Conservation (phyloP, 2,113 vertebrate species). For the Abramis brama region DNA sequence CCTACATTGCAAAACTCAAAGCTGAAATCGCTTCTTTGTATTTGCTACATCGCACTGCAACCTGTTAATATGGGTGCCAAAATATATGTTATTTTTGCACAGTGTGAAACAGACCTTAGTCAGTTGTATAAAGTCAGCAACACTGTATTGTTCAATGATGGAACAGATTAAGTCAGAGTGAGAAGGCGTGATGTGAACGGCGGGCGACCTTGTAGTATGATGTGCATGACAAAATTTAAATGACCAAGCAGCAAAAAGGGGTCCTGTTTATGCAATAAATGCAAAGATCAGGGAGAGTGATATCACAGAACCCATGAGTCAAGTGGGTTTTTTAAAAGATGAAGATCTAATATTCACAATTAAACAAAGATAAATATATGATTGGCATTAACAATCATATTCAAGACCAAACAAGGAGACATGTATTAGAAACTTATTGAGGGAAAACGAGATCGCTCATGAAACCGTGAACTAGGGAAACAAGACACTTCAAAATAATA, state of each 20-base stretch:
- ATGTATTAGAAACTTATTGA: neutral
- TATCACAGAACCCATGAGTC: neutral
- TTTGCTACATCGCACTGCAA: neutral
- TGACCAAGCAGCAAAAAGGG: neutral
- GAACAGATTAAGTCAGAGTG: neutral
- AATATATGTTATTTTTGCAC: neutral
- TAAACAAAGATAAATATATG: neutral
- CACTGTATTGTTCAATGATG: neutral
- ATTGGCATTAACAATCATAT: neutral
- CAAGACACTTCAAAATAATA: slow-evolving; percentile 2
- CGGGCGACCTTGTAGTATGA: neutral
- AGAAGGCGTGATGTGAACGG: neutral
- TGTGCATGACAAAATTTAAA: neutral
- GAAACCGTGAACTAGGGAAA: neutral
- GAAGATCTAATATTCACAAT: neutral
- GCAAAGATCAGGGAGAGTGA: neutral
- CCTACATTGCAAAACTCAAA: neutral
- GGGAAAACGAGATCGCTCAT: neutral
- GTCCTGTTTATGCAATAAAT: neutral
- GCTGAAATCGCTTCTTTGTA: neutral
- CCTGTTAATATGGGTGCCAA: neutral
- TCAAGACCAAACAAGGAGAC: neutral
- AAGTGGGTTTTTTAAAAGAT: neutral
- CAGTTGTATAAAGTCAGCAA: neutral
- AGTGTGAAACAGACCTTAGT: neutral